Conservation (phyloP, 1,140 invertebrate genomes). For the Artemia franciscana region DNA sequence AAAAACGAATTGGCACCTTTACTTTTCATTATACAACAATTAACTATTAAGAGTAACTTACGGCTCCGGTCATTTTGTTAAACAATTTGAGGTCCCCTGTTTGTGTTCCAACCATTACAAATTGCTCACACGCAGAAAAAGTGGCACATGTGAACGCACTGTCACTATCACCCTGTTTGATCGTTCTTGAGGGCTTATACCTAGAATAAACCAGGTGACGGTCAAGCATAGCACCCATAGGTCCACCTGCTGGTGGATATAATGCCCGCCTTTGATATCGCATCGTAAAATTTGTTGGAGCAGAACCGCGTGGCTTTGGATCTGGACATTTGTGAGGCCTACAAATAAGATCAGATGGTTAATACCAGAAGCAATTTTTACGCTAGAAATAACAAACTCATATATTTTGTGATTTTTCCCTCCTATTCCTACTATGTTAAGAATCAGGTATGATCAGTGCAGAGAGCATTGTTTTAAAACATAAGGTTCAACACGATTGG, state of each 20-base stretch:
- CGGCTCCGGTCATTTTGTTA: slow-evolving; percentile 47
- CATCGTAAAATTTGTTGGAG: slow-evolving; percentile 43
- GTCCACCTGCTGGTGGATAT: slow-evolving; percentile 22
- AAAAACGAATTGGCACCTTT: no score
- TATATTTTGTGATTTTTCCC: no score
- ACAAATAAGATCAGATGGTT: slow-evolving; percentile 12
- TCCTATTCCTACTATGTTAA: no score
- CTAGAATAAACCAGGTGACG: slow-evolving; percentile 61
- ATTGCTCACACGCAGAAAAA: slow-evolving; percentile 52
- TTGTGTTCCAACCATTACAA: slow-evolving; percentile 59
- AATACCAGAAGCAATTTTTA: no score
- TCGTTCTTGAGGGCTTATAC: slow-evolving; percentile 63
- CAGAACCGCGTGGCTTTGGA: slow-evolving; percentile 40
- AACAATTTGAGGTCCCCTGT: slow-evolving; percentile 66
- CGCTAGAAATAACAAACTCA: no score
- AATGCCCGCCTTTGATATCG: slow-evolving; percentile 18
- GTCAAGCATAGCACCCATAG: slow-evolving; percentile 34
- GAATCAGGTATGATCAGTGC: no score
- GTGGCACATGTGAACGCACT: slow-evolving; percentile 56
- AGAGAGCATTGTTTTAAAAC: no score
- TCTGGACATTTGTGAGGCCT: slow-evolving; percentile 83
- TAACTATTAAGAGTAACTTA: no score
- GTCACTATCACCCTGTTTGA: slow-evolving; percentile 47
- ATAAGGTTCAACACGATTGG: no score
- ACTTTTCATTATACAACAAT: no score